A percentile compares a stretch with the other conserved stretches of the same genome.
Evolutionary conservation across 1,140 invertebrate species (phyloP).

Genomic region (Nasonia giraulti): DNA sequence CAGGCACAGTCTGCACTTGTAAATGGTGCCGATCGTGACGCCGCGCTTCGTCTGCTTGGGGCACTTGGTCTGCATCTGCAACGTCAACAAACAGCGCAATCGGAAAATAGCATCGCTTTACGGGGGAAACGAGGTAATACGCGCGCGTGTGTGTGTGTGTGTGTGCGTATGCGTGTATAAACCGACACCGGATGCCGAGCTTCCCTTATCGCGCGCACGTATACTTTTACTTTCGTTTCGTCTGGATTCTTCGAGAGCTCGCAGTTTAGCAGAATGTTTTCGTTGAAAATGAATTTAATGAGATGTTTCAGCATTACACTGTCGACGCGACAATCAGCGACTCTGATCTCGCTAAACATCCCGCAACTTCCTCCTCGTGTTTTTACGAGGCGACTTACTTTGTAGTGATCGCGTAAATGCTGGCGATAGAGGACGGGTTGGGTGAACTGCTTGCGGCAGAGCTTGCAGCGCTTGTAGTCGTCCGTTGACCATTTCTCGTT

Average conservation of each 20-base stretch:
- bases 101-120: slow-evolving; percentile 11
- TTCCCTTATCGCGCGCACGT: slow-evolving; percentile 25
- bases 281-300: too few relatives aligned
- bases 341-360: too few relatives aligned
- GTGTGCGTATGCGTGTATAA: too few relatives aligned
- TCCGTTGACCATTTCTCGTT: slow-evolving; percentile 66
- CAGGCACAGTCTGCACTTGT: slow-evolving; percentile 75
- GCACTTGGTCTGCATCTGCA: slow-evolving; percentile 63
- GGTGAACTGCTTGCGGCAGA: slow-evolving; percentile 68
- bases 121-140: slow-evolving; percentile 3
- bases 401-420: slow-evolving; percentile 68
- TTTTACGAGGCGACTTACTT: slow-evolving; percentile 54
- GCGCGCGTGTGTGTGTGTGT: neutral
- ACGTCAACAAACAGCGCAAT: neutral
- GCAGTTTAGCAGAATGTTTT: too few relatives aligned
- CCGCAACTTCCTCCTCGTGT: neutral
- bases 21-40: slow-evolving; percentile 63
- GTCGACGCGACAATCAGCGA: too few relatives aligned
- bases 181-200: slow-evolving; percentile 23
- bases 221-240: neutral
- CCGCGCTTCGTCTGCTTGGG: slow-evolving; percentile 66
- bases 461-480: slow-evolving; percentile 64
- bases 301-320: too few relatives aligned
- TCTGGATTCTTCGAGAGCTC: neutral
- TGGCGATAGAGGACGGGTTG: slow-evolving; percentile 67